Conservation (phyloP, 2,797 vertebrate genomes). For the Eutrigla gurnardus region DNA sequence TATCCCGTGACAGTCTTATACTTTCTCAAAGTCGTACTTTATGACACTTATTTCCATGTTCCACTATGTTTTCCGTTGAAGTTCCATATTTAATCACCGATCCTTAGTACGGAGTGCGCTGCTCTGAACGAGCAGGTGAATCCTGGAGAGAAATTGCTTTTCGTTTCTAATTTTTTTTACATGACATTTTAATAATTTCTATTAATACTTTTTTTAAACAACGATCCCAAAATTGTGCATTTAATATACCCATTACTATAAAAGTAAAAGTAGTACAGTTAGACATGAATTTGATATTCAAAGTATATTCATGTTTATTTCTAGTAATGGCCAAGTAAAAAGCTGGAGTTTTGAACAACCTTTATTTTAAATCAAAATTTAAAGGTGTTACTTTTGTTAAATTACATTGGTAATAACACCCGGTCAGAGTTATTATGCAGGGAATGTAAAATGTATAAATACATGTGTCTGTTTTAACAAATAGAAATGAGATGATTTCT, state of each 20-base stretch:
- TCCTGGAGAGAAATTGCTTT: not conserved
- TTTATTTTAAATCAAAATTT: not conserved
- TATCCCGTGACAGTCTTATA: conserved; percentile 11
- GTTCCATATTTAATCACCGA: not conserved
- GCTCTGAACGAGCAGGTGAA: conserved; percentile 63
- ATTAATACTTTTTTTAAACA: not conserved
- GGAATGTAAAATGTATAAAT: not conserved
- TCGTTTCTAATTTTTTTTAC: too few relatives aligned
- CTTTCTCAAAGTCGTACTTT: not conserved
- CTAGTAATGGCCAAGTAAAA: not conserved
- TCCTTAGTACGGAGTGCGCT: conserved; percentile 12
- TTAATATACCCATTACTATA: not conserved
- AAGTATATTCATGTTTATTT: not conserved
- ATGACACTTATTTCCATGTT: not conserved
- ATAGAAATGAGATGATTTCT: not conserved
- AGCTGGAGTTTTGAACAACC: not conserved
- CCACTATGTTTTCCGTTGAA: not conserved
- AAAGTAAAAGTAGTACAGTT: too few relatives aligned
- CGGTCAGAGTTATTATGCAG: not conserved
- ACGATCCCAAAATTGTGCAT: too few relatives aligned
- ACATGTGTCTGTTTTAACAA: not conserved
- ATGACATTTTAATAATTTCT: not conserved
- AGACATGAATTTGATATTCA: not conserved
- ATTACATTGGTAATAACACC: not conserved
- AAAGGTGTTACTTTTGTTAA: not conserved